Percentiles rank a stretch among this genome's conserved stretches.
These are phyloP conservation scores for Popillia japonica DNA, from an alignment of 1,140 invertebrate genomes.

Conservation along the genomic window DNA sequence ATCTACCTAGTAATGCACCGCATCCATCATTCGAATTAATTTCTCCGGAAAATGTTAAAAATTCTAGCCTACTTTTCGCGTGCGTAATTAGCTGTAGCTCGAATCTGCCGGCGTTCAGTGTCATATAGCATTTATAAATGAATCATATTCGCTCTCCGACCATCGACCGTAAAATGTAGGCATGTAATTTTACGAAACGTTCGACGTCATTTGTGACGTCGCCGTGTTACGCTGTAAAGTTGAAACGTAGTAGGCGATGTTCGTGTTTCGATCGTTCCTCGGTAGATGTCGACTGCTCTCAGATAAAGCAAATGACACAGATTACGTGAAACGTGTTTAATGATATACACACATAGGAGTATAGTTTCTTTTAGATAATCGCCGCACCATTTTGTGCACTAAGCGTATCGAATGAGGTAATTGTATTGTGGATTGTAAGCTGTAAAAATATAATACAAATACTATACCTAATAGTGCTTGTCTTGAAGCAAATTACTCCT, in stretches of 20 bases:
- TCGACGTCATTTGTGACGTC: not conserved
- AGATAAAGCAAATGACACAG: not conserved
- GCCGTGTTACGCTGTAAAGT: not conserved
- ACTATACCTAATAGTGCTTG: too few species aligned
- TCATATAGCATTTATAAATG: conserved; percentile 20
- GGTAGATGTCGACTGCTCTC: conserved; percentile 25
- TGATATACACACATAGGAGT: too few species aligned
- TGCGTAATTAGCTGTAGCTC: not conserved
- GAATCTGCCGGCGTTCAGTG: not conserved
- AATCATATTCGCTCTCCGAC: not conserved
- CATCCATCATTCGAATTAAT: not conserved
- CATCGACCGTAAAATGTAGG: conserved; percentile 22
- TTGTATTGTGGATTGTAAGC: too few species aligned
- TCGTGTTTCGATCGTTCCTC: not conserved
- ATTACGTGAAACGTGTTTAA: too few species aligned
- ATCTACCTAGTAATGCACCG: not conserved
- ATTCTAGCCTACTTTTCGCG: not conserved
- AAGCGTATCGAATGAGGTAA: too few species aligned
- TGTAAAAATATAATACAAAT: too few species aligned
- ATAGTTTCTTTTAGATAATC: too few species aligned
- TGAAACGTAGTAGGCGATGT: not conserved
- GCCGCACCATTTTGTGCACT: too few species aligned
- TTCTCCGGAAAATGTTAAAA: not conserved
- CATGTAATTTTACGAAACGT: conserved; percentile 28
- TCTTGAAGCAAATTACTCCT: too few species aligned